These are phyloP conservation scores for Sinosuthora webbiana DNA, from an alignment of 2,113 vertebrate genomes.

Conservation along the genomic window DNA sequence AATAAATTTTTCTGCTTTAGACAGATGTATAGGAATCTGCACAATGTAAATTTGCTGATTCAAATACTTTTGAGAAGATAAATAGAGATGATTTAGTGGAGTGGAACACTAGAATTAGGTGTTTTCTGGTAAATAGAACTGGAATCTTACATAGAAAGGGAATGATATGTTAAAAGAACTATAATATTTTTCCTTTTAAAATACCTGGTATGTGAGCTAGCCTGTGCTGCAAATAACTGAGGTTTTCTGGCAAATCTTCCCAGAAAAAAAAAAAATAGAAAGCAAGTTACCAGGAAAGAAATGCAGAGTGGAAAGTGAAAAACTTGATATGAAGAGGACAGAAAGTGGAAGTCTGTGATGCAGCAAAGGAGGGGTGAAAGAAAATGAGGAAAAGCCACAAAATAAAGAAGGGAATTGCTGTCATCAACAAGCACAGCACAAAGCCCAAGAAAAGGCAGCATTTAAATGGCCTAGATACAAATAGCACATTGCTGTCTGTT, in stretches of 20 bases:
- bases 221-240: neutral
- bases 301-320: neutral
- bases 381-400: neutral
- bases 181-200: neutral
- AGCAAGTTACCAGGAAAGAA: neutral
- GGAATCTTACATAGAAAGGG: constrained; percentile 1
- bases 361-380: neutral
- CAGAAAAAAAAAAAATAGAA: neutral
- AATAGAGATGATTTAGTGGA: constrained; percentile 48
- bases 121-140: constrained; percentile 55
- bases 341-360: neutral
- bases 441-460: neutral
- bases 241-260: neutral
- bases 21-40: constrained; percentile 54
- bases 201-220: neutral
- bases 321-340: neutral
- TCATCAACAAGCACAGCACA: neutral
- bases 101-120: constrained; percentile 54
- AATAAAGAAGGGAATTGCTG: neutral
- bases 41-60: constrained; percentile 66
- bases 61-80: constrained; percentile 63
- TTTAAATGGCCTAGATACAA: neutral
- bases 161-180: neutral
- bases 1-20: constrained; percentile 66
- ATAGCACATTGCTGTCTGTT: neutral